Evolutionary conservation across 1,140 invertebrate species (phyloP).

Genomic region (Diachasma alloeum): DNA sequence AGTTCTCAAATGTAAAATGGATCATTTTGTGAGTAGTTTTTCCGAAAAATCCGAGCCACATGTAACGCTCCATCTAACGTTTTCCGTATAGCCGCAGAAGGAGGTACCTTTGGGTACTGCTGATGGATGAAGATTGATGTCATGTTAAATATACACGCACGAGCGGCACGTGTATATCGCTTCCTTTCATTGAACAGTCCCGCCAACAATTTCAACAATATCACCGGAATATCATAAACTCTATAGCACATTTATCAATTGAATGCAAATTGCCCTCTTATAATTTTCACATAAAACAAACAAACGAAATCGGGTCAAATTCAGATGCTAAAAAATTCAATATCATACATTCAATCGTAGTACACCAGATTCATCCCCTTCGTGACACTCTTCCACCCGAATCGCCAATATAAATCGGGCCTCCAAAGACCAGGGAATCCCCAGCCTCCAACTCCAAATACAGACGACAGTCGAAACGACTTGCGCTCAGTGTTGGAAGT

Average conservation of each 20-base stretch:
- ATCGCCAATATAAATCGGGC: background rate
- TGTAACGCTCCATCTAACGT: conserved; percentile 44
- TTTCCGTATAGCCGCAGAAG: conserved; percentile 15
- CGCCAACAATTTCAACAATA: background rate
- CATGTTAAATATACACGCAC: conserved; percentile 17
- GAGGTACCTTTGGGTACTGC: background rate
- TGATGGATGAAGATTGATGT: conserved; percentile 64
- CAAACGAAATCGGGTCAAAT: too few species aligned
- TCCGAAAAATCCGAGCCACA: background rate
- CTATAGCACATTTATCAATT: background rate
- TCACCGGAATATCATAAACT: background rate
- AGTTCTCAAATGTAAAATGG: background rate
- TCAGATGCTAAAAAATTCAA: too few species aligned
- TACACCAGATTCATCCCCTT: background rate
- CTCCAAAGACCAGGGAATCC: background rate
- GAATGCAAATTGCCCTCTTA: too few species aligned
- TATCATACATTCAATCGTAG: too few species aligned
- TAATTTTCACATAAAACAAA: too few species aligned
- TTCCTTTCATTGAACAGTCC: background rate
- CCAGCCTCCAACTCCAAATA: conserved; percentile 4
- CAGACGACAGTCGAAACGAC: conserved; percentile 26
- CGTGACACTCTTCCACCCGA: background rate
- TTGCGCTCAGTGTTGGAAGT: conserved; percentile 27
- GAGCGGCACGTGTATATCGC: background rate
- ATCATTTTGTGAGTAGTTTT: background rate